phyloP scores from a whole-genome alignment of 2,797 vertebrate species.

The Sarcoramphus papa region DNA sequence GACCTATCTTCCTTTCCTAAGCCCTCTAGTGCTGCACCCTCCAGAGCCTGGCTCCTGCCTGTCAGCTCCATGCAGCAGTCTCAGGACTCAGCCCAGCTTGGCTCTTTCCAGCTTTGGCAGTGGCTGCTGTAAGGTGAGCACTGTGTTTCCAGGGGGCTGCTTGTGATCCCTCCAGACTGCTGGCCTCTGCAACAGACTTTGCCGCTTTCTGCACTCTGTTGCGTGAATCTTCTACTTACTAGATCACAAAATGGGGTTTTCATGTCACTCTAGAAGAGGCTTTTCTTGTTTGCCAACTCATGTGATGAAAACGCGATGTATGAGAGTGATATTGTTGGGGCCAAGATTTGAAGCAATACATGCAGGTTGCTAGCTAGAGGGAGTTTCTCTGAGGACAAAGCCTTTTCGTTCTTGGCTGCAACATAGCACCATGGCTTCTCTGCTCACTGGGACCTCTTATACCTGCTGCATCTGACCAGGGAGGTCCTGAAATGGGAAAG shows the following conservation, averaged over 20 bases:
- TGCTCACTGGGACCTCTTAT: background rate
- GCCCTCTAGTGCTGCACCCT: background rate
- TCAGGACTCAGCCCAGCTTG: background rate
- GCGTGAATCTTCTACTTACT: background rate
- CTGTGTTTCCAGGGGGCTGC: background rate
- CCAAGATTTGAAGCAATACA: background rate
- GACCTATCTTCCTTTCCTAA: background rate
- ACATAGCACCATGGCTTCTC: background rate
- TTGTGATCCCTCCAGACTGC: accelerated
- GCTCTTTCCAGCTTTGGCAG: background rate
- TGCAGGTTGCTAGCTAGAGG: background rate
- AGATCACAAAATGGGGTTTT: background rate
- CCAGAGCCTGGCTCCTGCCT: background rate
- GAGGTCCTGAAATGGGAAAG: background rate
- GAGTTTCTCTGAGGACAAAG: background rate
- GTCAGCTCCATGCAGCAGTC: background rate
- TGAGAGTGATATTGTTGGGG: background rate
- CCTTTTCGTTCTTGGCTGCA: background rate
- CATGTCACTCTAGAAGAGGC: background rate
- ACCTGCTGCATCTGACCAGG: background rate
- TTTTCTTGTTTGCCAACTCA: background rate
- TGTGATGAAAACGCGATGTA: background rate
- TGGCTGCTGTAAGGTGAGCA: background rate
- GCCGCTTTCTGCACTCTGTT: background rate
- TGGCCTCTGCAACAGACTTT: background rate